Percentiles rank a stretch among this genome's conserved stretches.
phyloP scores from a whole-genome alignment of 2,797 vertebrate species.

The Gadopsis bispinosus region DNA sequence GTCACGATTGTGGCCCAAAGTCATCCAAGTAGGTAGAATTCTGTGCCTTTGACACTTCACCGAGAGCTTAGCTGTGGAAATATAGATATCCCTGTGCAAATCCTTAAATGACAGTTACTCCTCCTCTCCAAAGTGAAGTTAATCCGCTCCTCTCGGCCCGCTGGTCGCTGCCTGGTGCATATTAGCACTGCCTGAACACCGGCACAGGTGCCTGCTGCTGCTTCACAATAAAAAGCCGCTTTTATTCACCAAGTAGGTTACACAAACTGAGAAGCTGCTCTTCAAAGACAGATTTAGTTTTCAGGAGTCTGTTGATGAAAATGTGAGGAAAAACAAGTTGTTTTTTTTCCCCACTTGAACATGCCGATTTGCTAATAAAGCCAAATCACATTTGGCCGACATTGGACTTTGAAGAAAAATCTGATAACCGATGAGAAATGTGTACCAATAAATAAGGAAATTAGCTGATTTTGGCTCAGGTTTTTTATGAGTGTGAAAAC shows the following conservation, averaged over 20 bases:
- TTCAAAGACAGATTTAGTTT: conserved; percentile 43
- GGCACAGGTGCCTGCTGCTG: conserved; percentile 52
- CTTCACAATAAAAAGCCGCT: conserved; percentile 48
- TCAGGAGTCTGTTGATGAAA: conserved; percentile 13
- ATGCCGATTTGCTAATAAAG: neutral
- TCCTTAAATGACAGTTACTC: conserved; percentile 66
- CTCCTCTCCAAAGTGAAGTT: conserved; percentile 69
- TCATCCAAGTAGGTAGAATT: conserved; percentile 21
- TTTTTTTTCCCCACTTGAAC: conserved; percentile 21
- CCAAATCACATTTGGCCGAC: neutral
- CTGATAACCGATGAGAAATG: neutral
- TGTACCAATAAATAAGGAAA: neutral
- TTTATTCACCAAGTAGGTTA: conserved; percentile 49
- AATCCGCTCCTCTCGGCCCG: conserved; percentile 67
- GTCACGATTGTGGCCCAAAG: conserved; percentile 31
- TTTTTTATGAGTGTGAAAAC: too few species aligned
- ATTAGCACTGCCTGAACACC: conserved; percentile 61
- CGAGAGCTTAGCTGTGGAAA: conserved; percentile 63
- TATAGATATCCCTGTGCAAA: conserved; percentile 69
- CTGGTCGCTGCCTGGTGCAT: conserved; percentile 55
- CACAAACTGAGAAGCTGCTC: conserved; percentile 42
- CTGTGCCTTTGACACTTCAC: conserved; percentile 54
- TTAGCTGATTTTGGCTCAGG: neutral
- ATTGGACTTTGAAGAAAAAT: neutral
- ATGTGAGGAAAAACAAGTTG: conserved; percentile 37